Evolutionary conservation across 2,113 vertebrate species (phyloP), one percentile per base, ranked within the genome.

Genomic region (Riparia riparia): DNA sequence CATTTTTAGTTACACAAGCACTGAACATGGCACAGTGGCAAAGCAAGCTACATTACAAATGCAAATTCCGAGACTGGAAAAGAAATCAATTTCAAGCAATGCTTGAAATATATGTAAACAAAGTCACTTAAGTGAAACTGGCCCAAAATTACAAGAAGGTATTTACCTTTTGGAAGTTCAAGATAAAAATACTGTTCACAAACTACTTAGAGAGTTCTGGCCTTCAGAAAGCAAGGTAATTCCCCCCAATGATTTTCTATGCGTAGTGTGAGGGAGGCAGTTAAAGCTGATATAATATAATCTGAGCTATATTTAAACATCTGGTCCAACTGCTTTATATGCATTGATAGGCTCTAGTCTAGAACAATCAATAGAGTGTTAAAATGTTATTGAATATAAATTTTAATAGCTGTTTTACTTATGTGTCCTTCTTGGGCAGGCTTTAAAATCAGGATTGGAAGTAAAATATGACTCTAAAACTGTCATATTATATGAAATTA

Each of bases 1-100:
- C 82, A 90, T 93, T 95, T 96, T 78, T 77, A 89, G 80, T 81
- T 72, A 84, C 49, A 68, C 57, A 64, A 58, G 80, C 45, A 24
- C 14, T 26, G 69, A 81, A 47, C 22, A 21, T 29, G 37, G 56
- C 5, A 29, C 28, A 89, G 64, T 44, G 69, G 66, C 58, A 79
- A 91, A 77, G 65, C 61, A 92, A 61, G 86, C 32, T 37, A 68
- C 54, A 61, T 92, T 14, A 63, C 56, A 90, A 90, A 86, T 50
- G 6, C 14, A 93, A 95, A 74, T 74, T 94, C 57, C 64, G 41
- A 71, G 56, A 60, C 0, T 70, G 32, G 7, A 20, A 41, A 49
- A 42, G 5, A 18, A 81, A 42, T 10, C 7, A 15, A 57, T 83
- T 83, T 89, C 34, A 86, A 84, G 34, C 45, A 57, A 45, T 60